Evolutionary conservation across 37 sponge, comb jelly and placozoan species (phyloP).

Genomic region (Mnemiopsis leidyi): DNA sequence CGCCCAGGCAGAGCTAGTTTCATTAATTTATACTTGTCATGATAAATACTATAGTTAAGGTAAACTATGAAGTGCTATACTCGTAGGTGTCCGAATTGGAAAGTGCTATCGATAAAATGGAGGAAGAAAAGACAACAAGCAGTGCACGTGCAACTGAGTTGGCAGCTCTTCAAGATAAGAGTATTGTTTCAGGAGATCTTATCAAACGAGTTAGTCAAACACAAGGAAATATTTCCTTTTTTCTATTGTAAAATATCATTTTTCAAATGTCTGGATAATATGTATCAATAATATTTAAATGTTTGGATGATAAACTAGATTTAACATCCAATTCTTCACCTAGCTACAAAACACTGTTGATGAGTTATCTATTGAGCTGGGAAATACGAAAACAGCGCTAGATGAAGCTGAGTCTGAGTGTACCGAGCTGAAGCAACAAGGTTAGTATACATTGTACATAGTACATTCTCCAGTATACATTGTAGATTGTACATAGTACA

Average conservation of each 20-base stretch:
- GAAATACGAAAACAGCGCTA: background rate
- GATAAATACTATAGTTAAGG: too few relatives aligned
- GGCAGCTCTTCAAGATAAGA: constrained; percentile 21
- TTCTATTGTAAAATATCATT: background rate
- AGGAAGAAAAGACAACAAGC: background rate
- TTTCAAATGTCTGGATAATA: background rate
- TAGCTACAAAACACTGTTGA: background rate
- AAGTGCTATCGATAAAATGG: background rate
- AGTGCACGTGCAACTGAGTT: constrained; percentile 5
- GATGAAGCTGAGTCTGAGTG: background rate
- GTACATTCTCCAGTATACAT: too few relatives aligned
- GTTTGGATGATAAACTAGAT: too few relatives aligned
- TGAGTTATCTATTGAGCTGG: background rate
- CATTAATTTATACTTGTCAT: too few relatives aligned
- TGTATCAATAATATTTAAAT: background rate
- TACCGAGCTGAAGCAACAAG: background rate
- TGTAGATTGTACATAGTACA: too few relatives aligned
- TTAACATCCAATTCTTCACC: background rate
- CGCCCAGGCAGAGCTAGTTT: too few relatives aligned
- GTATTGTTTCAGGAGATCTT: constrained; percentile 43
- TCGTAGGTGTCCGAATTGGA: background rate
- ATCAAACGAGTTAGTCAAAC: constrained; percentile 18
- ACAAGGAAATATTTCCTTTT: too few relatives aligned
- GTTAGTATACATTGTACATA: too few relatives aligned
- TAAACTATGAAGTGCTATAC: background rate